Percentiles rank a stretch among this genome's conserved stretches.
These are phyloP conservation scores for Pampusana beccarii DNA, from an alignment of 2,113 vertebrate genomes.

Conservation along the genomic window DNA sequence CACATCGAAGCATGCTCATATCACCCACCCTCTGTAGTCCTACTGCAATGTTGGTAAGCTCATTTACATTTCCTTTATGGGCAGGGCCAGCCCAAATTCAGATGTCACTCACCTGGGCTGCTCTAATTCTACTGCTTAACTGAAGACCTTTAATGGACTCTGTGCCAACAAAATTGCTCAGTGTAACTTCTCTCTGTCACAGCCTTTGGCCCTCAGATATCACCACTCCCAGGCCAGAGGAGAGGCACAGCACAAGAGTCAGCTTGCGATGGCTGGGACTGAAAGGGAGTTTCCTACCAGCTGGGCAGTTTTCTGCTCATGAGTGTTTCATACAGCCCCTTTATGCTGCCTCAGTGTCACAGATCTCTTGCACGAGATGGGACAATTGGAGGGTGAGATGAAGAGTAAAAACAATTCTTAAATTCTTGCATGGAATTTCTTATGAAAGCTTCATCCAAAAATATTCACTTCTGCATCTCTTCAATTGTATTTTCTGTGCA, in stretches of 20 bases:
- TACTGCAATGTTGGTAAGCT: neutral
- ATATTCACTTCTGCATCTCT: neutral
- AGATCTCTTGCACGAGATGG: neutral
- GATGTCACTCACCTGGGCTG: neutral
- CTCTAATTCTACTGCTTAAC: neutral
- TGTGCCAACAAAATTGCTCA: neutral
- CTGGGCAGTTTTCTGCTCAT: neutral
- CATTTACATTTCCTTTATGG: neutral
- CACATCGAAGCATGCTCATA: neutral
- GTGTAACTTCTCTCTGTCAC: neutral
- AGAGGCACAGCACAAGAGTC: neutral
- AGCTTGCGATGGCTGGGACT: neutral
- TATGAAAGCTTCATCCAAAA: neutral
- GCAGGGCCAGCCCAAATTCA: neutral
- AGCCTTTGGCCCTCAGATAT: neutral
- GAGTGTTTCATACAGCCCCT: neutral
- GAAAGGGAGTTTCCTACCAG: neutral
- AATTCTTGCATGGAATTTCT: neutral
- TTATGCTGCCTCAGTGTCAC: neutral
- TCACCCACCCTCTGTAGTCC: neutral
- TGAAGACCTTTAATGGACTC: neutral
- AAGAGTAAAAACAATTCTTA: neutral
- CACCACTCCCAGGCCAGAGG: neutral
- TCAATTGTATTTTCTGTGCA: neutral
- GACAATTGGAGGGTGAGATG: neutral